Conservation (phyloP, 2,113 vertebrate species). For the Lophochroa leadbeateri region DNA sequence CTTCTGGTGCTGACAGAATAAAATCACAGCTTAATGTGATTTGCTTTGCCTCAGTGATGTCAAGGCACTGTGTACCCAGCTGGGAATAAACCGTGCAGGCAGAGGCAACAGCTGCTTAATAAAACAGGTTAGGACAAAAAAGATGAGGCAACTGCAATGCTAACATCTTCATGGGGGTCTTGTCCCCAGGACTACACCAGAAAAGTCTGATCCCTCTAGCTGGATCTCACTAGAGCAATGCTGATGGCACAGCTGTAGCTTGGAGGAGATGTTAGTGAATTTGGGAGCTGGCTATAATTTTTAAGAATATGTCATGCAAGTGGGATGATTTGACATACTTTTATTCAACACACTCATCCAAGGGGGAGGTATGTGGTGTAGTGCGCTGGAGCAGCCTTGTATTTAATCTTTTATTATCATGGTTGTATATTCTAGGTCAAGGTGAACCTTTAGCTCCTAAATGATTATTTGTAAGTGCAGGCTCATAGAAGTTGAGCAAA, state of each 20-base stretch:
- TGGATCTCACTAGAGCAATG: not conserved
- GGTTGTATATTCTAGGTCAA: constrained; percentile 65
- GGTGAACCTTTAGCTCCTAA: constrained; percentile 65
- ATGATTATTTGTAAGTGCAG: constrained; percentile 44
- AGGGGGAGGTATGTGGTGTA: not conserved
- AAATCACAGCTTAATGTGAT: not conserved
- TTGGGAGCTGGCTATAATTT: not conserved
- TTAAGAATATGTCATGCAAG: not conserved
- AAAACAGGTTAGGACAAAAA: not conserved
- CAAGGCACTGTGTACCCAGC: not conserved
- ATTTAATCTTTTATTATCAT: constrained; percentile 41
- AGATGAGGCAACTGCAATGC: accelerated
- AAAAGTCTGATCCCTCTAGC: not conserved
- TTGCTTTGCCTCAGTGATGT: not conserved
- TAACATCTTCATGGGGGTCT: not conserved
- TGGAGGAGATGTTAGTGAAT: not conserved
- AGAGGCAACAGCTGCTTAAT: not conserved
- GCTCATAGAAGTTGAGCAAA: not conserved
- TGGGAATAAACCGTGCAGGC: not conserved
- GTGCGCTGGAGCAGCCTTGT: not conserved
- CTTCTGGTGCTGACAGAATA: accelerated
- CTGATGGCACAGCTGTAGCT: not conserved
- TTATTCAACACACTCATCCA: constrained; percentile 31
- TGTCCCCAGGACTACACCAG: too few species aligned
- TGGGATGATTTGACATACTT: not conserved